Evolutionary conservation across 2,797 vertebrate species (phyloP).

Genomic region (Lagorchestes hirsutus): DNA sequence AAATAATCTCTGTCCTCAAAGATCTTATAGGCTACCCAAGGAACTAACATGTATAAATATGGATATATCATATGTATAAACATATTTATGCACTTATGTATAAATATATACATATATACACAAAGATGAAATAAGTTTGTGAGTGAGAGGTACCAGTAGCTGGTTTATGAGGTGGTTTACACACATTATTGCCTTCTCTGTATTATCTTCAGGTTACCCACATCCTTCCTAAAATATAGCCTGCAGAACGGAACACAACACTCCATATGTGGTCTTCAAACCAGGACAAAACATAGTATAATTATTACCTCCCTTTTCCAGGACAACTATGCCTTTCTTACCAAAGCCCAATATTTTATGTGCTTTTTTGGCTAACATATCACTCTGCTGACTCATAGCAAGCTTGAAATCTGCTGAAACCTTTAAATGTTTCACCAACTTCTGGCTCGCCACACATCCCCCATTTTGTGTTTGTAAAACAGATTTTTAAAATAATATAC

Average conservation of each 20-base stretch:
- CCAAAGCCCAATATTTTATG: neutral
- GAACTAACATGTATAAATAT: neutral
- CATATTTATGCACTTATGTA: neutral
- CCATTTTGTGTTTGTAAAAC: neutral
- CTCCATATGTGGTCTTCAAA: neutral
- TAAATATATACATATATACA: neutral
- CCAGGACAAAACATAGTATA: neutral
- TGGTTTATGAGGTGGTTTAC: neutral
- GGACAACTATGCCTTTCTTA: neutral
- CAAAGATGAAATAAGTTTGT: neutral
- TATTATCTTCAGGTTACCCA: no score
- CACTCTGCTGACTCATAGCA: neutral
- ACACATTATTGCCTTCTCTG: neutral
- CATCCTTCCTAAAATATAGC: no score
- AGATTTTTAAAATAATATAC: neutral
- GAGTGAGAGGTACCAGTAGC: neutral
- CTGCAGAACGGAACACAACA: no score
- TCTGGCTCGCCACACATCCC: neutral
- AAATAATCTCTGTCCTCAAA: neutral
- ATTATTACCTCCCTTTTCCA: neutral
- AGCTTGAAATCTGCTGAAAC: neutral
- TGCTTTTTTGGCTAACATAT: neutral
- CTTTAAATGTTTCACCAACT: neutral
- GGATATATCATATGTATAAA: neutral
- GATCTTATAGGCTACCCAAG: neutral